Evolutionary conservation across 2,888 invertebrate genomes (phyloP), one percentile per base, ranked within the genome.

Genomic region (Coleophora deauratella): DNA sequence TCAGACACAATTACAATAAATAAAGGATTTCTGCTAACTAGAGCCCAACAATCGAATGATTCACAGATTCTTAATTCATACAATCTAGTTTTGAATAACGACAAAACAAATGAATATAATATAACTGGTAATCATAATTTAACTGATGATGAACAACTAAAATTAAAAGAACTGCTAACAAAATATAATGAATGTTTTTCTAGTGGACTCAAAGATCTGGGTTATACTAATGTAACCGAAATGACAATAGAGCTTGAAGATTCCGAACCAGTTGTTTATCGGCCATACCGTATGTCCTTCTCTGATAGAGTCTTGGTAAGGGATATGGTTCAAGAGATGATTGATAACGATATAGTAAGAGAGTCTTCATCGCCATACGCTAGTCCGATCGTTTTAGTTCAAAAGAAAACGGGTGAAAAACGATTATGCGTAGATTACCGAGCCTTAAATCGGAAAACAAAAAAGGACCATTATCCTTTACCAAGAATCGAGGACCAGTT

Each of bases 171-270:
- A 3, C 31, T 49, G 3, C 4, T 49, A 3, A 9, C 9, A 0
- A 15, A 41, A n/a, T 47, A 40, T 35, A 36, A 30, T 10, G 27
- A 38, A 9, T 48, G 52, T 34, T 54, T 54, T 35, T 47, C 51
- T 0, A 38, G 4, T n/a, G 32, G 40, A 4, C 33, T 54, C 2
- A n/a, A 40, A 0, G 50, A 54, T 9, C 28, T 52, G 8, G 52
- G 52, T 0, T 50, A 28, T 21, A 53, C 51, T 3, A 39, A 21
- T 1, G 32, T 34, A 11, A 39, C 43, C 1, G 50, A 54, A 38
- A 54, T 54, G 54, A 33, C 10, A n/a, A 52, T 54, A 2, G 32
- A 47, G 10, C 38, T 54, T 14, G 34, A 46, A 8, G 50, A 52
- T 30, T 14, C 33, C 6, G 21, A 38, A 9, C 28, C 28, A 9